Evolutionary conservation across 2,888 invertebrate genomes (phyloP), one percentile per base, ranked within the genome.

Genomic region (Synergus itoensis): DNA sequence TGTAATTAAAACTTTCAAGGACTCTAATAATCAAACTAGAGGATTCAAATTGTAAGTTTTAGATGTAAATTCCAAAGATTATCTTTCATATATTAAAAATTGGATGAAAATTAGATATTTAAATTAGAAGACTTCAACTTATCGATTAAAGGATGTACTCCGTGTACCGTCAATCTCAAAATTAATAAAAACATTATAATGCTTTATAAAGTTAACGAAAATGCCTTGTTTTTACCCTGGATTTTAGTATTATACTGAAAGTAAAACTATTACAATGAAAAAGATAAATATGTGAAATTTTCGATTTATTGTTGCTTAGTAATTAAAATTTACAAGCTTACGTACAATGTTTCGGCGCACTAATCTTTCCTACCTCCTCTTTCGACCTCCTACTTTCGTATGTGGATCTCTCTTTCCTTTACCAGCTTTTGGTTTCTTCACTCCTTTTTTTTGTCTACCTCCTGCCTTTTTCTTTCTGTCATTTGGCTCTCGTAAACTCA

Each of bases 361-460:
- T 40, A 7, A 36, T 45, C 4, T 67, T 81, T 45, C 77, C 28
- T 93, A 96, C 93, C 96, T 94, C 90, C 96, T 94, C 90, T 96
- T 96, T 82, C 96, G 94, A 2, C 96, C 96, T 45, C 93, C 92
- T n/a, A 94, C 93, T 86, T 94, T 95, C 89, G 94, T 95, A 83
- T 93, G 94, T 0, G 95, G 95, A 89, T 96, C 95, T 82, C 95
- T 93, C 86, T 95, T 94, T 12, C 96, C 96, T 87, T 94, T 94
- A 14, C 95, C 95, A 73, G 94, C 95, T 89, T 96, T 96, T 0
- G 96, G 96, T 90, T 96, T 95, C 83, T 93, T 94, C 76, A 41
- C 77, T 79, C 86, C 84, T 87, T 84, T 84, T 85, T 60, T 81
- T 81, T 45, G 65, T 80, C 80, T 85, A 84, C 75, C 86, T 80